Evolutionary conservation across 2,797 vertebrate species (phyloP).

Genomic region (Halcyon smyrnensis): DNA sequence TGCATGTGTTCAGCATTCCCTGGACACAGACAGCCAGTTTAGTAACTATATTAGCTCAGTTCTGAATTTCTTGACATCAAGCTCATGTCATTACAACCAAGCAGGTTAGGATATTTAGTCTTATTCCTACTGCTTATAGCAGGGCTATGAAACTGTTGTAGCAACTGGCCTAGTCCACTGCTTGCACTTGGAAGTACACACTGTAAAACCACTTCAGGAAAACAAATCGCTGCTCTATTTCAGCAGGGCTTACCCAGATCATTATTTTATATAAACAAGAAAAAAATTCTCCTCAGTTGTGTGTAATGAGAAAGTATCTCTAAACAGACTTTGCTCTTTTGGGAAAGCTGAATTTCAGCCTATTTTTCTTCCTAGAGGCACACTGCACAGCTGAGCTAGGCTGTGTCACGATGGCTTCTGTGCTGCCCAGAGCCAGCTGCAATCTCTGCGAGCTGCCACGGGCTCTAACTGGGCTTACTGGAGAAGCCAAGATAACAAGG

Average conservation of each 20-base stretch:
- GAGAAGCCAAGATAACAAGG: not conserved
- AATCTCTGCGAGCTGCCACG: not conserved
- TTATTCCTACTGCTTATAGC: not conserved
- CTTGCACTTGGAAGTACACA: rapidly evolving
- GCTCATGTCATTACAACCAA: not conserved
- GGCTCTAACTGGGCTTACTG: not conserved
- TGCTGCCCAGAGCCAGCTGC: not conserved
- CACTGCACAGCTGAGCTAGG: not conserved
- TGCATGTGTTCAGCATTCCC: not conserved
- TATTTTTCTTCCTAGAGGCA: not conserved
- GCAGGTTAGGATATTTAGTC: not conserved
- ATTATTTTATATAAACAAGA: not conserved
- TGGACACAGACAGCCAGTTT: not conserved
- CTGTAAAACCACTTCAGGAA: not conserved
- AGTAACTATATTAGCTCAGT: not conserved
- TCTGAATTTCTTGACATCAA: not conserved
- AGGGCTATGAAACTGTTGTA: not conserved
- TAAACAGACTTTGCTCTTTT: not conserved
- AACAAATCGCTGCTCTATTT: not conserved
- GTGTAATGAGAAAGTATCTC: not conserved
- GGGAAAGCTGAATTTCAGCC: not conserved
- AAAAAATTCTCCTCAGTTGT: not conserved
- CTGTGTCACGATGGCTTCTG: rapidly evolving
- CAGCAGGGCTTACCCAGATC: not conserved
- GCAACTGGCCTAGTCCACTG: not conserved